Evolutionary conservation across 2,113 vertebrate species (phyloP).

Genomic region (Castor canadensis): DNA sequence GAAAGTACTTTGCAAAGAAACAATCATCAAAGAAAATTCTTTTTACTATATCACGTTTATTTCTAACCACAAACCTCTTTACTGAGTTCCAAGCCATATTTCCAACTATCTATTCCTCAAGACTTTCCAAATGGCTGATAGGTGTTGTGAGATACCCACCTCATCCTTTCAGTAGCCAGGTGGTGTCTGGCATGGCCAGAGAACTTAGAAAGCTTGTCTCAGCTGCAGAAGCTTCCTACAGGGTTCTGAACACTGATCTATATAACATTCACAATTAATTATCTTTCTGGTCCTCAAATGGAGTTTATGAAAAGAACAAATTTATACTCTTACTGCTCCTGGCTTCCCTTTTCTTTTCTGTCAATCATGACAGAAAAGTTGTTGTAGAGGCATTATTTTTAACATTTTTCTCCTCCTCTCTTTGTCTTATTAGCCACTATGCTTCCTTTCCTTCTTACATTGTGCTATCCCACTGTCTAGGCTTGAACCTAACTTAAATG

Average conservation of each 20-base stretch:
- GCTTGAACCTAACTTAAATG: not conserved
- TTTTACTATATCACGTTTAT: not conserved
- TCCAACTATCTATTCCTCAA: not conserved
- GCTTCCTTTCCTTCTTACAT: not conserved
- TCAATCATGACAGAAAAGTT: not conserved
- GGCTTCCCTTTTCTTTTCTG: not conserved
- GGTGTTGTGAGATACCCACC: not conserved
- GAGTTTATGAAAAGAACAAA: not conserved
- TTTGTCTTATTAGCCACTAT: not conserved
- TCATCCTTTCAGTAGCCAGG: not conserved
- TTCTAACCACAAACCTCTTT: not conserved
- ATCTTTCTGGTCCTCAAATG: not conserved
- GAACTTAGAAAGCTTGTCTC: not conserved
- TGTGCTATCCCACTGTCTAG: not conserved
- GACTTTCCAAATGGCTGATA: not conserved
- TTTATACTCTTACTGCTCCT: not conserved
- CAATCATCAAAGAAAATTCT: not conserved
- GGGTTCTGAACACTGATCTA: not conserved
- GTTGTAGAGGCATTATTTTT: too few species aligned
- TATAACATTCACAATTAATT: not conserved
- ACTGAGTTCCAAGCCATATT: not conserved
- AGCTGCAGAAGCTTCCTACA: not conserved
- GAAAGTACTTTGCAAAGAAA: not conserved
- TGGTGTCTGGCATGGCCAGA: not conserved
- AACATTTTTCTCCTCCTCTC: not conserved